Conservation (phyloP, 2,113 vertebrate species). For the Syrmaticus mikado region DNA sequence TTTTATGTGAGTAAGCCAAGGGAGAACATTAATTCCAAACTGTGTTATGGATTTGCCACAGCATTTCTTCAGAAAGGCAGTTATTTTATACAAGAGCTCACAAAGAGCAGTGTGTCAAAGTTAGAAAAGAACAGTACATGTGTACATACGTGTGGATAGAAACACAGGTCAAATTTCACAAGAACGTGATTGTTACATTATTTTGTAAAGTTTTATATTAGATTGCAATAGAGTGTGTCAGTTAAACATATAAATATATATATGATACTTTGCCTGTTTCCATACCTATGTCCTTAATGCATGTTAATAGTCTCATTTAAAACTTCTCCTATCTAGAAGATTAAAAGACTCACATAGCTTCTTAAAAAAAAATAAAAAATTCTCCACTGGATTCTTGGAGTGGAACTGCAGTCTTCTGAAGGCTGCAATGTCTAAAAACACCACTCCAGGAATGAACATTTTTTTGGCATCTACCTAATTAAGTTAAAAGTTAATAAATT, state of each 20-base stretch:
- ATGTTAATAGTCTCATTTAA: conserved; percentile 9
- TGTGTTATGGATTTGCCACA: not conserved
- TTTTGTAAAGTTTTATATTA: not conserved
- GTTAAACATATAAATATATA: not conserved
- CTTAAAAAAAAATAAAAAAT: conserved; percentile 23
- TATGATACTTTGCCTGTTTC: not conserved
- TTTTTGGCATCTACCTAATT: conserved; percentile 68
- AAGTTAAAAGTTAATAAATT: conserved; percentile 78
- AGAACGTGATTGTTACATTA: not conserved
- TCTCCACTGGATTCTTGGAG: not conserved
- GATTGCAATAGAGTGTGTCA: not conserved
- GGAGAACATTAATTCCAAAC: not conserved
- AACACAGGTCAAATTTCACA: not conserved
- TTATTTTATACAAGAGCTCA: not conserved
- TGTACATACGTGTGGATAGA: not conserved
- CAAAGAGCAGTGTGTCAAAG: not conserved
- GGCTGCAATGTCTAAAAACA: not conserved
- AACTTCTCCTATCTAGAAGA: not conserved
- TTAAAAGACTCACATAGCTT: not conserved
- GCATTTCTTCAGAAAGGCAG: not conserved
- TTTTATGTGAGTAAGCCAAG: not conserved
- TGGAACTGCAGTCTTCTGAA: conserved; percentile 6
- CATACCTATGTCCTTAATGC: not conserved
- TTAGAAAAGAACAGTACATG: not conserved
- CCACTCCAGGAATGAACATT: not conserved